Evolutionary conservation across 1,140 invertebrate species (phyloP).

Genomic region (Eufriesea mexicana): DNA sequence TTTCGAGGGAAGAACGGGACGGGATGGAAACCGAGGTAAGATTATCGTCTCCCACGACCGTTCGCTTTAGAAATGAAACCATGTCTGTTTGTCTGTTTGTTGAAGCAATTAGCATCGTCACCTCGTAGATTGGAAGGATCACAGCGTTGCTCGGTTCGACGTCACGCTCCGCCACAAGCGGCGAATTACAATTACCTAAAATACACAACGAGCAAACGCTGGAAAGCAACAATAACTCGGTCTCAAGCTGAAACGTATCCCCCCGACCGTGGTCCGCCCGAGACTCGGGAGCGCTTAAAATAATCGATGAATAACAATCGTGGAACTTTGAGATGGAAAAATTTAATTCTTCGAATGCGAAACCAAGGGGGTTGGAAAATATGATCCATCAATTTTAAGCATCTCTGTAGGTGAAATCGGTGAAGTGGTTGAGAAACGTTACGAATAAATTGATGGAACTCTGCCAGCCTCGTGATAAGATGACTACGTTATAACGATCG

Average conservation of each 20-base stretch:
- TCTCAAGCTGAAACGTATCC: not conserved
- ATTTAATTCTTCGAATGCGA: slow-evolving; percentile 9
- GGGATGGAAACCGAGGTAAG: slow-evolving; percentile 31
- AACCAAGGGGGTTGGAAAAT: slow-evolving; percentile 45
- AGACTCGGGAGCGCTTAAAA: not conserved
- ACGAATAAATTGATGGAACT: slow-evolving; percentile 72
- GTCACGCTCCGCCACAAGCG: slow-evolving; percentile 56
- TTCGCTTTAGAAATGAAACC: slow-evolving; percentile 59
- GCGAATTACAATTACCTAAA: slow-evolving; percentile 71
- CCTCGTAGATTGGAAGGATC: slow-evolving; percentile 67
- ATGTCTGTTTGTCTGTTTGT: slow-evolving; percentile 73
- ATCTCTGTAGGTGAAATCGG: slow-evolving; percentile 69
- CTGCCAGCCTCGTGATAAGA: slow-evolving; percentile 67
- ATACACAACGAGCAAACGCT: slow-evolving; percentile 53
- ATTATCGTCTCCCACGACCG: slow-evolving; percentile 39
- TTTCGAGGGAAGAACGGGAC: too few species aligned
- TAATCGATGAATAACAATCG: not conserved
- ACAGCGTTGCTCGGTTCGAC: slow-evolving; percentile 58
- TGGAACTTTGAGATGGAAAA: not conserved
- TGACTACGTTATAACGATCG: slow-evolving; percentile 69
- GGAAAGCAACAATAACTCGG: slow-evolving; percentile 45
- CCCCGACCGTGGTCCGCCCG: not conserved
- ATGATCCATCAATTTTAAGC: slow-evolving; percentile 70
- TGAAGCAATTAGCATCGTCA: slow-evolving; percentile 66
- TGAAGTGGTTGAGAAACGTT: slow-evolving; percentile 68